Base-by-base conservation (phyloP, 2,797 vertebrate species). In the Muraenolepis orangiensis region DNA sequence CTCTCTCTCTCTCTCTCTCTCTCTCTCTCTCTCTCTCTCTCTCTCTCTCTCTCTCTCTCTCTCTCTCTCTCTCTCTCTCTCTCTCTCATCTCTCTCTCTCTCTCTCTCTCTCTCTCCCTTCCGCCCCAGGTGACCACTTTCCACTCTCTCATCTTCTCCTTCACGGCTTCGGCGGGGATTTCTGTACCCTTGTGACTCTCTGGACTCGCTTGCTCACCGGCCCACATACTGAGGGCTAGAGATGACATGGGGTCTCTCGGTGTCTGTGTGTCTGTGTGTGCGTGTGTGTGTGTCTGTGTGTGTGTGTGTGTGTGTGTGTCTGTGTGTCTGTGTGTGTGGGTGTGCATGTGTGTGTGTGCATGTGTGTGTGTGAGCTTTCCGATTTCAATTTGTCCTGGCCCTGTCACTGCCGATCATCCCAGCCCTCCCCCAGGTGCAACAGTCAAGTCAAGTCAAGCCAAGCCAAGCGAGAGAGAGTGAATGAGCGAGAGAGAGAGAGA, bases 141-240 rank as follows among this genome's bases (percentile, higher is more conserved):
- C 2, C 2, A 46, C 29, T 30, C 34, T 16, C 6, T 30, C 36
- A 13, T 29, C 13, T 70, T 36, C 32, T 32, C 36, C 40, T 71
- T 34, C 26, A 68, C 26, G 72, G 1, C 26, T 26, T 72, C 36
- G 23, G 61, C 46, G 73, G 34, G 57, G 71, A 74, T 75, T 40
- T 36, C 36, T 34, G 14, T 66, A 12, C 34, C 29, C 32, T 61
- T 67, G 64, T 32, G 46, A 57, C 18, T 57, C 16, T 57, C 46
- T 57, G 42, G 38, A 40, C 42, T 46, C 4, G 40, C 12, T 69
- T 57, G 75, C 38, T 64, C 28, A n/a, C 57, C 42, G 10, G 42
- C 66, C 34, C n/a, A 12, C 70, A 67, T 42, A 42, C 66, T 76
- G 79, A 71, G 73, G 73, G 74, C 66, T 36, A 30, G 69, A 78